Evolutionary conservation across 1,140 invertebrate species (phyloP), one percentile per base, ranked within the genome.

Genomic region (Trachelipus rathkii): DNA sequence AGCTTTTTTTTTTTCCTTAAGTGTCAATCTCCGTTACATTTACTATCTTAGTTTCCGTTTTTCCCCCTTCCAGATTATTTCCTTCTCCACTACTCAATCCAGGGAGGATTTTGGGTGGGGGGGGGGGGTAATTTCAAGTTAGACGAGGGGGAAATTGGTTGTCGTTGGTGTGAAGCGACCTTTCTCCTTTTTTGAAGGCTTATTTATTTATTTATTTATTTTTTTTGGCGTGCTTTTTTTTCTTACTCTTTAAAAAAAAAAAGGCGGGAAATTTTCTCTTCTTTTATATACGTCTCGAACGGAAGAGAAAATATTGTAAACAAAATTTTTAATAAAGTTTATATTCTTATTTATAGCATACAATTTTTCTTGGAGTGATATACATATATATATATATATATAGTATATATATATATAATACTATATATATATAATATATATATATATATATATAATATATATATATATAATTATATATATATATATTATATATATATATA

Each of bases 91-190:
- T 60, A 13, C 50, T 60, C 50, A 19, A 60, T 60, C 19, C 11
- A 13, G 50, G 50, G n/a, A n/a, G n/a, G n/a, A n/a, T n/a, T n/a
- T n/a, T n/a, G n/a, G n/a, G n/a, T n/a, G n/a, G n/a, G 50, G 50
- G 8, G 1, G 2, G 33, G 33, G 33, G 33, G 33, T 13, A 19
- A 3, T 15, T 60, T 60, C 19, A 60, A 19, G 50, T 19, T 60
- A 13, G 50, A 60, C 50, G 50, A 60, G 50, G 50, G 50, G 50
- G 50, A 60, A 60, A 60, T 60, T 60, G 50, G 50, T 13, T 60
- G 50, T 60, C 50, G 50, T 60, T 60, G 50, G 50, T 60, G 50
- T 33, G 50, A 60, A 60, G 50, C 50, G 50, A 60, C 50, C 50
- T 60, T 60, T 60, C 19, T 19, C 50, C 50, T 19, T 60, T 60